These are phyloP conservation scores for Lethrus apterus DNA, from an alignment of 1,140 invertebrate species.

Conservation along the genomic window DNA sequence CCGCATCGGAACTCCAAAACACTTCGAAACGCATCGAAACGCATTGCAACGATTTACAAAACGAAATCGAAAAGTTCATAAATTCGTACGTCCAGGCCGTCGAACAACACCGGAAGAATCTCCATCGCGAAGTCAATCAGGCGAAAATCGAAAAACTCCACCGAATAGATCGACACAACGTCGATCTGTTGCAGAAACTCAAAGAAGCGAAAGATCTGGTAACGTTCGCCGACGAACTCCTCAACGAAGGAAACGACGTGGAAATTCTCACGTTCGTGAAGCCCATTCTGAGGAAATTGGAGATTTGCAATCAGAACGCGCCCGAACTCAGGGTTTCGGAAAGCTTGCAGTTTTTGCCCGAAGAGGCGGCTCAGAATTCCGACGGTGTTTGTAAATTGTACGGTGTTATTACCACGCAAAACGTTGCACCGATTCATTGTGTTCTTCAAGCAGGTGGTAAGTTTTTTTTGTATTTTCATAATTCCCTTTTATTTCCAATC, in stretches of 20 bases:
- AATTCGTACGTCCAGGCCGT: conserved; percentile 53
- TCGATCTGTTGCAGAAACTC: conserved; percentile 44
- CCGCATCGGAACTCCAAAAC: conserved; percentile 32
- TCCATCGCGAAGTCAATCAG: conserved; percentile 17
- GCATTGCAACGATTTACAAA: conserved; percentile 47
- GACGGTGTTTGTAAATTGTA: conserved; percentile 43
- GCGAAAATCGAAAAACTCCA: conserved; percentile 46
- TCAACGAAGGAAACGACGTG: conserved; percentile 56
- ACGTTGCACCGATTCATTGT: conserved; percentile 49
- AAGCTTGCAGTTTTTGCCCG: conserved; percentile 44
- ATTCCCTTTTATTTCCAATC: not conserved
- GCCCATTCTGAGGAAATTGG: conserved; percentile 55
- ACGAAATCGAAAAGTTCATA: conserved; percentile 53
- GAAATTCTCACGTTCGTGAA: conserved; percentile 59
- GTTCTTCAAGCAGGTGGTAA: conserved; percentile 47
- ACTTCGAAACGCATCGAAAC: conserved; percentile 45
- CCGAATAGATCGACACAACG: conserved; percentile 41
- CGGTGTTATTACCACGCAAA: conserved; percentile 49
- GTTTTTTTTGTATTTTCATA: not conserved
- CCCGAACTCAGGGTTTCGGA: conserved; percentile 40
- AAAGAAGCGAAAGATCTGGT: conserved; percentile 49
- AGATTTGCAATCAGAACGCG: conserved; percentile 43
- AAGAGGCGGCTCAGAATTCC: conserved; percentile 40
- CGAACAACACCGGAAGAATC: conserved; percentile 47
- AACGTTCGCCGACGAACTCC: conserved; percentile 52